Conservation (phyloP, 2,797 vertebrate species). For the Neosalanx taihuensis region DNA sequence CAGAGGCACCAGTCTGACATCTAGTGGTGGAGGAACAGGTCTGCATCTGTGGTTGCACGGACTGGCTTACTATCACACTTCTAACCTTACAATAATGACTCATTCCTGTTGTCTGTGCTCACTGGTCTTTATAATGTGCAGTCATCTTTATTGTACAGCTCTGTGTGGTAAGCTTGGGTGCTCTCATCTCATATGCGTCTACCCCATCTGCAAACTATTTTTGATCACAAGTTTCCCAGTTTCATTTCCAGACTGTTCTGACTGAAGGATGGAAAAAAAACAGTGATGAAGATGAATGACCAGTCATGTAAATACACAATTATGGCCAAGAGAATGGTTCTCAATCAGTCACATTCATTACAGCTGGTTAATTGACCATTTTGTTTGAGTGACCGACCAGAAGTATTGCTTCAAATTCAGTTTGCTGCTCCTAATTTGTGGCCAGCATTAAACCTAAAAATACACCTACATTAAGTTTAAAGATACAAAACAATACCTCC, state of each 20-base stretch:
- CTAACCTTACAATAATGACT: no score
- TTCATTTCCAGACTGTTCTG: neutral
- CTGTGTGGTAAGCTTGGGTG: no score
- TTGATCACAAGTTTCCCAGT: neutral
- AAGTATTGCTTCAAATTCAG: neutral
- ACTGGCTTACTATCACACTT: neutral
- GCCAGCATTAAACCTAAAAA: neutral
- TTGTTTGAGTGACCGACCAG: neutral
- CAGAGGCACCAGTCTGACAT: slow-evolving; percentile 27
- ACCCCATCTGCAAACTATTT: neutral
- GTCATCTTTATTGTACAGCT: no score
- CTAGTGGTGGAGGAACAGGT: slow-evolving; percentile 35
- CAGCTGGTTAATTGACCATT: neutral
- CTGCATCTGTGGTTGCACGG: neutral
- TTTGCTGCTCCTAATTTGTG: neutral
- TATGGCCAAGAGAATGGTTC: neutral
- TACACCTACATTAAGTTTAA: neutral
- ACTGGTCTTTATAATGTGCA: neutral
- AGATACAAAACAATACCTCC: no score
- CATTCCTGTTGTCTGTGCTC: no score
- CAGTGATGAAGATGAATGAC: slow-evolving; percentile 13
- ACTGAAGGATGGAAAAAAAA: neutral
- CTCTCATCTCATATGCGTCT: neutral
- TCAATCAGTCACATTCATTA: slow-evolving; percentile 6
- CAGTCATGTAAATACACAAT: neutral